These are phyloP conservation scores for Rhimphoctona megacephalus DNA, from an alignment of 2,888 invertebrate species.

Conservation along the genomic window DNA sequence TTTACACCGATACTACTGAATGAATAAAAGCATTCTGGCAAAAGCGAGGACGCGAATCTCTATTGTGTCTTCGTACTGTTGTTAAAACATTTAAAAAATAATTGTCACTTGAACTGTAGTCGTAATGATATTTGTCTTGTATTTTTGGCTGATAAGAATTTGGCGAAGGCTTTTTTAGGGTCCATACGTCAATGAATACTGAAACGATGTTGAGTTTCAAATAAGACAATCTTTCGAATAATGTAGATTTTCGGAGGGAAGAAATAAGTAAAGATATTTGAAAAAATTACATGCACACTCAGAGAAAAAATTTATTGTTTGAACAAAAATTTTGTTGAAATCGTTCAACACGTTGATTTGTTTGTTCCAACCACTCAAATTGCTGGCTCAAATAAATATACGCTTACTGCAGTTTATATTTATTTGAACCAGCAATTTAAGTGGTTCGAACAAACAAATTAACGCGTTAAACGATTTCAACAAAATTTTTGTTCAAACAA, in stretches of 20 bases:
- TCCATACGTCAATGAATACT: background rate
- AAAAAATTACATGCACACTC: background rate
- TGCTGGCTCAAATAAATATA: no score
- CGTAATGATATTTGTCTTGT: background rate
- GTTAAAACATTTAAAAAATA: background rate
- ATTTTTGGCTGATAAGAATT: background rate
- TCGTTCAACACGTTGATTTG: no score
- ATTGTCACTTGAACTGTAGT: background rate
- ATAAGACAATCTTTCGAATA: background rate
- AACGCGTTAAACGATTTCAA: no score
- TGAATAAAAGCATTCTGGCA: slow-evolving; percentile 38
- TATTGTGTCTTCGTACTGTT: background rate
- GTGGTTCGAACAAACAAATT: no score
- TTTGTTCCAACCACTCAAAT: no score
- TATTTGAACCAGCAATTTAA: no score
- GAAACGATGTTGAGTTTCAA: background rate
- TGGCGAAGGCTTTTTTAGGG: background rate
- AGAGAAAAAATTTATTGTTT: no score
- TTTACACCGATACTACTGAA: slow-evolving; percentile 55
- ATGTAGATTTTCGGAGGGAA: background rate
- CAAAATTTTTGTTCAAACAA: no score
- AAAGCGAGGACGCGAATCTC: background rate
- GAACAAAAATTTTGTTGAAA: no score
- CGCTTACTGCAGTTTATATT: no score
- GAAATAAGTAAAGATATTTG: background rate